phyloP scores from a whole-genome alignment of 2,113 vertebrate species.

The Columba livia region DNA sequence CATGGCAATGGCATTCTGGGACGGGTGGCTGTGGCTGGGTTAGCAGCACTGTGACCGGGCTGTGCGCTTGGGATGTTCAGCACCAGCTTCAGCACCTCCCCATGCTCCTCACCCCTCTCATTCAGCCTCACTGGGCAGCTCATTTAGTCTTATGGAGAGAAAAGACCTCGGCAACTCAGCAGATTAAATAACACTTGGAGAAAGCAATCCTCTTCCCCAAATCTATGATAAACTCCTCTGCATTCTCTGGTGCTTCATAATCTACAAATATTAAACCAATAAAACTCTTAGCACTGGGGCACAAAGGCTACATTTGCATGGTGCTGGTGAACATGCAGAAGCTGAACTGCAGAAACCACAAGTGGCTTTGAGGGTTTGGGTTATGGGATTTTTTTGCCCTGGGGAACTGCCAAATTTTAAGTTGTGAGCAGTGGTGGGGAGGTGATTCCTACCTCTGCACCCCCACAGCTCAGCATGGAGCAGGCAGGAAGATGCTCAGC shows the following conservation, averaged over 20 bases:
- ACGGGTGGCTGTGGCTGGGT: neutral
- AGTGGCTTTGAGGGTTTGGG: neutral
- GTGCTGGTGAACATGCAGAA: neutral
- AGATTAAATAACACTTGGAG: neutral
- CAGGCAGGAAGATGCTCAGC: neutral
- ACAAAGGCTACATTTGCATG: neutral
- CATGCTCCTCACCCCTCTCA: neutral
- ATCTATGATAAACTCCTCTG: neutral
- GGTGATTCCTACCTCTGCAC: neutral
- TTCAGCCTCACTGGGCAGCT: neutral
- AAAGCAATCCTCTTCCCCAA: neutral
- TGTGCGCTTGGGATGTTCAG: neutral
- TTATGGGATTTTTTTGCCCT: neutral
- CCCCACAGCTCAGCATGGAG: neutral
- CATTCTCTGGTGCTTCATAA: neutral
- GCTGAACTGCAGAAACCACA: neutral
- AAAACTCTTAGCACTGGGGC: neutral
- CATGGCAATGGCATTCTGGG: neutral
- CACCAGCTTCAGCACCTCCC: rapidly evolving
- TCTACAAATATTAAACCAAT: conserved; percentile 30
- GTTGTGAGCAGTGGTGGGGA: neutral
- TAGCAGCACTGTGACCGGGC: neutral
- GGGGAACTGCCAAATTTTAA: neutral
- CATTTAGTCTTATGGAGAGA: neutral
- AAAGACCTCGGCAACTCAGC: neutral